Evolutionary conservation across 2,888 invertebrate species (phyloP).

Genomic region (Seira sanloemensis): DNA sequence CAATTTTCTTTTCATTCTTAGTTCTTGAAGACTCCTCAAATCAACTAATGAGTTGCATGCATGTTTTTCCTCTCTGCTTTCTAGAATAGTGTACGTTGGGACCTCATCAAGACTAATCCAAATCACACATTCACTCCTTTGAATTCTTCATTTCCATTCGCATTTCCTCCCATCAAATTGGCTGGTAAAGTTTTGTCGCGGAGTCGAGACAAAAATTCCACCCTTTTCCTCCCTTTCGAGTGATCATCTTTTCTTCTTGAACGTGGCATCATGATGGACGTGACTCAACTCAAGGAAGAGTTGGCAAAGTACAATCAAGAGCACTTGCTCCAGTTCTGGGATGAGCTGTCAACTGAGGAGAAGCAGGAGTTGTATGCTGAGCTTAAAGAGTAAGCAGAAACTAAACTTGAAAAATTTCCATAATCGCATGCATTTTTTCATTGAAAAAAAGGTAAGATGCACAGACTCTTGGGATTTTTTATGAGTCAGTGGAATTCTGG

Average conservation of each 20-base stretch:
- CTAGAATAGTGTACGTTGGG: neutral
- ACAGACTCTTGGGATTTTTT: neutral
- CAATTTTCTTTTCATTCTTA: too few relatives aligned
- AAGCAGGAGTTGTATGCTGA: constrained; percentile 80
- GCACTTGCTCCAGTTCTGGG: constrained; percentile 89
- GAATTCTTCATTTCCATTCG: too few relatives aligned
- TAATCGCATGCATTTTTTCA: constrained; percentile 11
- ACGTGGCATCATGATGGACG: constrained; percentile 74
- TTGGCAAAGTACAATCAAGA: constrained; percentile 84
- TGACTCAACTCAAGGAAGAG: constrained; percentile 78
- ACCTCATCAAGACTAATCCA: neutral
- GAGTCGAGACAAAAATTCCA: neutral
- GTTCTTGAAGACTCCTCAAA: too few relatives aligned
- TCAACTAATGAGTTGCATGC: too few relatives aligned
- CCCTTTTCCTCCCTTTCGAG: neutral
- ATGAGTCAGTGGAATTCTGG: constrained; percentile 5
- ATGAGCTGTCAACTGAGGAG: constrained; percentile 82
- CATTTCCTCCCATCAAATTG: too few relatives aligned
- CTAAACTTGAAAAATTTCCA: neutral
- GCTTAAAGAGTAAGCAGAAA: constrained; percentile 78
- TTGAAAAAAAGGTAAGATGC: too few relatives aligned
- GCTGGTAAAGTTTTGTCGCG: too few relatives aligned
- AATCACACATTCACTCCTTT: too few relatives aligned
- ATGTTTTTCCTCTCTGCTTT: neutral
- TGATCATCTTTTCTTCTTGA: neutral